A percentile compares a stretch with the other conserved stretches of the same genome.
phyloP scores from a whole-genome alignment of 2,888 invertebrate species.

The Cheilosia soror region DNA sequence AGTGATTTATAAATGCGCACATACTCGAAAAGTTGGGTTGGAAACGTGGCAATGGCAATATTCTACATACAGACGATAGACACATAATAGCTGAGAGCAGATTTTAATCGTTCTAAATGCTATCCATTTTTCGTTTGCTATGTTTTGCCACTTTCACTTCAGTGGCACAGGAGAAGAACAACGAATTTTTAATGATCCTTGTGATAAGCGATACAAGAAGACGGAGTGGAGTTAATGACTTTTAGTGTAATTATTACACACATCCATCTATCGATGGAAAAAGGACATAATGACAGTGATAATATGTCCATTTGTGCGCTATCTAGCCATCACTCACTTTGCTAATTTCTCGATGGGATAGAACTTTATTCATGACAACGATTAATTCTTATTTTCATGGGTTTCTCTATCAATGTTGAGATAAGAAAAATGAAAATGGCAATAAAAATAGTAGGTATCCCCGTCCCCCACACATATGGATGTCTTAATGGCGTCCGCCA shows the following conservation, averaged over 20 bases:
- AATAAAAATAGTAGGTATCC: slow-evolving; percentile 7
- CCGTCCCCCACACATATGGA: neutral
- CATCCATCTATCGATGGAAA: slow-evolving; percentile 42
- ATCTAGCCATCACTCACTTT: slow-evolving; percentile 59
- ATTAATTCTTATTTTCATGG: slow-evolving; percentile 51
- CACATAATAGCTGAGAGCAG: slow-evolving; percentile 36
- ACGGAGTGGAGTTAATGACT: slow-evolving; percentile 56
- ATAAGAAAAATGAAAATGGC: slow-evolving; percentile 33
- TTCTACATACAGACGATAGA: slow-evolving; percentile 17
- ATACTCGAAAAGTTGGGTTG: neutral
- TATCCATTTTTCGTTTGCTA: slow-evolving; percentile 34
- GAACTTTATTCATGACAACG: slow-evolving; percentile 48
- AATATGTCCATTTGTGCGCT: slow-evolving; percentile 61
- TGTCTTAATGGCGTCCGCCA: neutral
- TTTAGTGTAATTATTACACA: slow-evolving; percentile 62
- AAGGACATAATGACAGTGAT: slow-evolving; percentile 66
- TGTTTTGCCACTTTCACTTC: slow-evolving; percentile 48
- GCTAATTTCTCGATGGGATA: slow-evolving; percentile 64
- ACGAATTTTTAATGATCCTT: slow-evolving; percentile 63
- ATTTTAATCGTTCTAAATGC: slow-evolving; percentile 72
- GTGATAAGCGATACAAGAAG: slow-evolving; percentile 40
- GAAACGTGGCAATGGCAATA: neutral
- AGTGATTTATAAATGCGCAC: slow-evolving; percentile 69
- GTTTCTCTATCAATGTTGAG: slow-evolving; percentile 17
- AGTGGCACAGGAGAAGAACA: neutral